Evolutionary conservation across 2,113 vertebrate genomes (phyloP).

Genomic region (Physeter macrocephalus): DNA sequence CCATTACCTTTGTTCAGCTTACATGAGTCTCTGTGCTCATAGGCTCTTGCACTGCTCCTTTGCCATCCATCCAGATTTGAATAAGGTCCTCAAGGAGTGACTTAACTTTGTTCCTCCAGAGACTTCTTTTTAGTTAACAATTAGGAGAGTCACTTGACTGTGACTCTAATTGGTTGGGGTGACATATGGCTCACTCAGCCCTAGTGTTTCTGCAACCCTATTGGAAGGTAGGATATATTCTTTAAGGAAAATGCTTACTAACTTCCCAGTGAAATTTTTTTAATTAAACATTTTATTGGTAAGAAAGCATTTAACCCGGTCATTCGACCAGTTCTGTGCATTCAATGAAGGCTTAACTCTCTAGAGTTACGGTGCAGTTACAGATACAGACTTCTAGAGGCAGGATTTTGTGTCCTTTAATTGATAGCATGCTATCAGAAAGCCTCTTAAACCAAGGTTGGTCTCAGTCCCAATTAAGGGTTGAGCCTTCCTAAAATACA

Average conservation of each 20-base stretch:
- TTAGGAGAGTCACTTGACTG: neutral
- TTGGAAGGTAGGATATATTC: neutral
- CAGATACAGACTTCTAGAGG: neutral
- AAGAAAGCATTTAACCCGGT: neutral
- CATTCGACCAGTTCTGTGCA: neutral
- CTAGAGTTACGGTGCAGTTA: neutral
- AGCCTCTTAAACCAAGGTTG: neutral
- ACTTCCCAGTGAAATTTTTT: neutral
- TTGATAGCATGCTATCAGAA: neutral
- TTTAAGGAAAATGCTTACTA: neutral
- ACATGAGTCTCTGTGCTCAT: neutral
- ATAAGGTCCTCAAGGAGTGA: neutral
- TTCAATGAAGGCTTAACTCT: neutral
- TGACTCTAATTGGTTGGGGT: slow-evolving; percentile 15
- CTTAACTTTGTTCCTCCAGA: slow-evolving; percentile 21
- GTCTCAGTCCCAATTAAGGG: neutral
- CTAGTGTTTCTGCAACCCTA: neutral
- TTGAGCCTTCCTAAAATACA: neutral
- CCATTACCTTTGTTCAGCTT: neutral
- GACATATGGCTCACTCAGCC: neutral
- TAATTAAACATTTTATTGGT: neutral
- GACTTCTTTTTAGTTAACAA: slow-evolving; percentile 6
- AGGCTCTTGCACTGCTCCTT: neutral
- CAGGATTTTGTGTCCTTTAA: neutral
- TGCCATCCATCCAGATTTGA: neutral